Percentiles rank a stretch among this genome's conserved stretches.
These are phyloP conservation scores for Stichodactyla mertensii DNA, from an alignment of 64 coral and sea anemone species.

Conservation along the genomic window DNA sequence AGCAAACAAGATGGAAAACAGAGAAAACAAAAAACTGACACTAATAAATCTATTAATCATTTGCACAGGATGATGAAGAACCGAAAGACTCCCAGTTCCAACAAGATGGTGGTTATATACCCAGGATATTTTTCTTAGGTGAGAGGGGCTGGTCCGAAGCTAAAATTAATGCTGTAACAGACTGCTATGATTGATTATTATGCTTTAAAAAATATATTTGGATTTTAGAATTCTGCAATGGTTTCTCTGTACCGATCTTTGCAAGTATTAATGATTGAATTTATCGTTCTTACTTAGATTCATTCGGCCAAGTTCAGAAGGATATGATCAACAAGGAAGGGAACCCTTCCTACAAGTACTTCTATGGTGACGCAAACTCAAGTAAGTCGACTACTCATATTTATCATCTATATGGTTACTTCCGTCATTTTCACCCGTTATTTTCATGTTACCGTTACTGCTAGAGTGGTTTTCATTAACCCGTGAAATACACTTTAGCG, in stretches of 20 bases:
- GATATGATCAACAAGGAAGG: slow-evolving; percentile 73
- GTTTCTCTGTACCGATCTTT: too few relatives aligned
- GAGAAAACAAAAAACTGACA: neutral
- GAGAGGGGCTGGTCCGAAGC: neutral
- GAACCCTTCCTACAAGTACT: slow-evolving; percentile 71
- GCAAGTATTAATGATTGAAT: too few relatives aligned
- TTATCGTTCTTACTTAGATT: slow-evolving; percentile 33
- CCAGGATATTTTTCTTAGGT: slow-evolving; percentile 61
- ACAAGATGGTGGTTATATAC: slow-evolving; percentile 55
- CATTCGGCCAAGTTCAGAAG: slow-evolving; percentile 64
- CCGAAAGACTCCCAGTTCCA: slow-evolving; percentile 42
- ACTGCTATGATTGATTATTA: too few relatives aligned
- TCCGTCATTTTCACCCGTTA: neutral
- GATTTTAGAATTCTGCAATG: too few relatives aligned
- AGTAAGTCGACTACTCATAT: slow-evolving; percentile 27
- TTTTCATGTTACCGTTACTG: too few relatives aligned
- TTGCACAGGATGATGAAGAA: slow-evolving; percentile 47
- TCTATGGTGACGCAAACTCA: slow-evolving; percentile 51
- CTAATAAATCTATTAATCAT: neutral
- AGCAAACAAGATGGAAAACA: neutral
- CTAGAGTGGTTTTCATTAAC: too few relatives aligned
- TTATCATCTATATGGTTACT: neutral
- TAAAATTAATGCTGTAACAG: too few relatives aligned
- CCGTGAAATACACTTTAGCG: too few relatives aligned
- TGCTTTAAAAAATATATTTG: too few relatives aligned